These are phyloP conservation scores for Salvelinus namaycush DNA, from an alignment of 2,113 vertebrate genomes.

Conservation along the genomic window DNA sequence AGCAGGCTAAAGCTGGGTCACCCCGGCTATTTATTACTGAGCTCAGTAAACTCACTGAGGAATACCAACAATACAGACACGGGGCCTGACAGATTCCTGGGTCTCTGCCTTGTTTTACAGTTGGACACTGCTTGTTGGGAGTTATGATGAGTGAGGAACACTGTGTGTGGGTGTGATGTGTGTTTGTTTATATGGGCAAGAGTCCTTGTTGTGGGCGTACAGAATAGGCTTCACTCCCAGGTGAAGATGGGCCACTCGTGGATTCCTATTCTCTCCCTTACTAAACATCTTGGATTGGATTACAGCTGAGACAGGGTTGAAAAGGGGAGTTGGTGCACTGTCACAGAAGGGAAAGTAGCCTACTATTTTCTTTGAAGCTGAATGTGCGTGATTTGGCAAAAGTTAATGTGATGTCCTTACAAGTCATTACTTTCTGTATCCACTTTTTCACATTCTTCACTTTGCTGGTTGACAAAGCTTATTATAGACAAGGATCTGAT, in stretches of 20 bases:
- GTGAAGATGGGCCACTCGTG: not conserved
- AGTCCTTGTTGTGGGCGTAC: not conserved
- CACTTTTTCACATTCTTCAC: not conserved
- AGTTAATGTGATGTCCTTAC: not conserved
- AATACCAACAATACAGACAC: slow-evolving; percentile 3
- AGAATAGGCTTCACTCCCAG: not conserved
- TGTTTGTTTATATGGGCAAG: not conserved
- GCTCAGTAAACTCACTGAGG: slow-evolving; percentile 31
- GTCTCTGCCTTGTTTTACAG: not conserved
- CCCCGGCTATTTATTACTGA: slow-evolving; percentile 39
- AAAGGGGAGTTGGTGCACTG: not conserved
- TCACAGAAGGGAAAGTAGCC: not conserved
- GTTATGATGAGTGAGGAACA: not conserved
- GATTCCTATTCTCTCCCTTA: not conserved
- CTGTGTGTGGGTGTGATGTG: not conserved
- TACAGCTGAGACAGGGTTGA: not conserved
- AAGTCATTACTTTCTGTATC: not conserved
- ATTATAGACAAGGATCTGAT: too few relatives aligned
- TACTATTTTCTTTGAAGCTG: not conserved
- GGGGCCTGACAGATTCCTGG: not conserved
- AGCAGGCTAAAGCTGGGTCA: slow-evolving; percentile 45
- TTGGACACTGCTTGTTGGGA: not conserved
- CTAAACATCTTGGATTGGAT: not conserved
- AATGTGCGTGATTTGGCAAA: not conserved
- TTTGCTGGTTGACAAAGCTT: not conserved